Conservation (phyloP, 2,113 vertebrate species). For the Rhinolophus sinicus region DNA sequence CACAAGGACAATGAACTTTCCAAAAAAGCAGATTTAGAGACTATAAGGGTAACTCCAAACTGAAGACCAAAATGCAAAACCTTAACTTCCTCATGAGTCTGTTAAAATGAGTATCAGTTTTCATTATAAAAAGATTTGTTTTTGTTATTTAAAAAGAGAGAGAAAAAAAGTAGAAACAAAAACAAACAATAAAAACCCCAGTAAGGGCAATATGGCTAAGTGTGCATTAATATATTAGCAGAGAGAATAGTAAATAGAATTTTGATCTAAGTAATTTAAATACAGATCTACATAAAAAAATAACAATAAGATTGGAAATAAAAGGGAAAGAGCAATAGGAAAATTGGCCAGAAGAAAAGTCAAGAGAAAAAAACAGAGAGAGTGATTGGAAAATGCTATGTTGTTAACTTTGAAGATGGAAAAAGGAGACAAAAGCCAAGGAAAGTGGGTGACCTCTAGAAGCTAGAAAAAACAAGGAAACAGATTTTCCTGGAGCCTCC, state of each 20-base stretch:
- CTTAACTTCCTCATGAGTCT: neutral
- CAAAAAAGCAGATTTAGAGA: neutral
- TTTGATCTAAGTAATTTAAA: conserved; percentile 21
- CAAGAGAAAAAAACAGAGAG: neutral
- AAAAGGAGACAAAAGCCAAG: neutral
- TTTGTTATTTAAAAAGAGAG: neutral
- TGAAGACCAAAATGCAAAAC: conserved; percentile 4
- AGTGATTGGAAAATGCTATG: neutral
- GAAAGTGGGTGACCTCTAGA: neutral
- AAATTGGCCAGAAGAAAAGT: neutral
- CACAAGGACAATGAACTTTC: neutral
- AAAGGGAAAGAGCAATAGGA: neutral
- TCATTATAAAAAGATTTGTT: neutral
- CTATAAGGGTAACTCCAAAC: neutral
- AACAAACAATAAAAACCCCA: neutral
- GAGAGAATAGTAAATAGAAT: neutral
- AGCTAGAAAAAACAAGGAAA: neutral
- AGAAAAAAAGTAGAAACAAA: neutral
- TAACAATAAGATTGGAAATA: neutral
- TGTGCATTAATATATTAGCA: neutral
- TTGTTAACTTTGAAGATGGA: neutral
- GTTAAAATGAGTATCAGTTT: neutral
- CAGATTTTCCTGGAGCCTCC: neutral
- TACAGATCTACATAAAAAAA: neutral
- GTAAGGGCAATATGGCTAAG: neutral